A percentile compares a stretch with the other conserved stretches of the same genome.
phyloP scores from a whole-genome alignment of 2,888 invertebrate genomes.

The Noctuana brunneofusca region DNA sequence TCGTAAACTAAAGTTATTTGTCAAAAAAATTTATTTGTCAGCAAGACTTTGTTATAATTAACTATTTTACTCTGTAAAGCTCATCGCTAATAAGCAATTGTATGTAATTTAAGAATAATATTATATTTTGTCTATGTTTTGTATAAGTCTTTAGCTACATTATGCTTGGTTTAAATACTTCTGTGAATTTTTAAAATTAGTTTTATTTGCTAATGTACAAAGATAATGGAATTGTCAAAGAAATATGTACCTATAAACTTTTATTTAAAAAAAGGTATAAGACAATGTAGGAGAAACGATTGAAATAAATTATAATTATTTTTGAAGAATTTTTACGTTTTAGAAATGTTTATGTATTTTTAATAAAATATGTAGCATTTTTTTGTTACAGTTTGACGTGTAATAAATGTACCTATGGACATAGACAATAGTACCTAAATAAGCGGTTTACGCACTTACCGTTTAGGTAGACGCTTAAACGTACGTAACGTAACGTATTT shows the following conservation, averaged over 20 bases:
- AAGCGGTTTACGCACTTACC: neutral
- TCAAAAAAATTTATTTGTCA: neutral
- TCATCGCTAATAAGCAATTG: neutral
- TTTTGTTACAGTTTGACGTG: neutral
- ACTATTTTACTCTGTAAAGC: neutral
- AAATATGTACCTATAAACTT: neutral
- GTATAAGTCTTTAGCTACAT: no score
- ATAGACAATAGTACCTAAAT: conserved; percentile 1
- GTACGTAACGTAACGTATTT: neutral
- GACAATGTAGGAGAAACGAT: neutral
- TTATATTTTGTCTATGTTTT: no score
- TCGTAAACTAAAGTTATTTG: no score
- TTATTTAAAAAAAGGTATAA: neutral
- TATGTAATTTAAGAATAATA: no score
- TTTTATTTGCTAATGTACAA: neutral
- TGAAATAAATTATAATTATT: neutral
- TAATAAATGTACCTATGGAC: neutral
- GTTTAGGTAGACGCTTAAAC: neutral
- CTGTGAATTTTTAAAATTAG: no score
- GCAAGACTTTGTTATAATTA: no score
- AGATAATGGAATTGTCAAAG: neutral
- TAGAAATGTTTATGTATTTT: neutral
- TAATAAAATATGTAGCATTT: neutral
- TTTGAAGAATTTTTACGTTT: neutral
- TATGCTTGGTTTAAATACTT: no score